Percentiles rank a stretch among this genome's conserved stretches.
Evolutionary conservation across 2,888 invertebrate genomes (phyloP).

Genomic region (Ametastegia equiseti): DNA sequence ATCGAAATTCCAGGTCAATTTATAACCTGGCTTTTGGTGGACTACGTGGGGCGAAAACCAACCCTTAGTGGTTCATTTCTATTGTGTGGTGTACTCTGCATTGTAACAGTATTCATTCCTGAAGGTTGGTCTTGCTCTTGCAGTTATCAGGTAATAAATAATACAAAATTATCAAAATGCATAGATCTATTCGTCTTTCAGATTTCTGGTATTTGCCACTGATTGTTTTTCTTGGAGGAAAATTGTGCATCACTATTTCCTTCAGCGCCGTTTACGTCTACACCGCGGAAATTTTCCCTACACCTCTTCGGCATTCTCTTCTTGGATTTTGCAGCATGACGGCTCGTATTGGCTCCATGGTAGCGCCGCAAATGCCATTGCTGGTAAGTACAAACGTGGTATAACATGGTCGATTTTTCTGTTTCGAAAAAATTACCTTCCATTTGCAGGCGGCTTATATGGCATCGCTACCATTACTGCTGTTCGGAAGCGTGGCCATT

Average conservation of each 20-base stretch:
- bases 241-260: slow-evolving; percentile 82
- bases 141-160: too few species aligned
- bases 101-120: slow-evolving; percentile 80
- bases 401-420: background rate
- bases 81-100: slow-evolving; percentile 80
- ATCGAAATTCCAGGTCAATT: slow-evolving; percentile 87
- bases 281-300: slow-evolving; percentile 86
- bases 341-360: slow-evolving; percentile 83
- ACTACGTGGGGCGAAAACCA: slow-evolving; percentile 76
- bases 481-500: slow-evolving; percentile 81
- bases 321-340: slow-evolving; percentile 84
- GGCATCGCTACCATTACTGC: slow-evolving; percentile 79
- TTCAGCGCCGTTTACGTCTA: slow-evolving; percentile 84
- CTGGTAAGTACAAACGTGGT: slow-evolving; percentile 76
- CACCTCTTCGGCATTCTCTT: slow-evolving; percentile 81
- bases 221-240: slow-evolving; percentile 81
- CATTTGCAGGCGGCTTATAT: slow-evolving; percentile 65
- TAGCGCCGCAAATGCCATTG: slow-evolving; percentile 84
- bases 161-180: too few species aligned
- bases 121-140: slow-evolving; percentile 77
- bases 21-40: slow-evolving; percentile 81
- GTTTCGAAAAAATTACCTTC: background rate
- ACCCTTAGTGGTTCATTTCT: slow-evolving; percentile 82
- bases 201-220: slow-evolving; percentile 77
- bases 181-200: slow-evolving; percentile 75